Base-by-base conservation (phyloP, 2,888 invertebrate genomes). In the Eilema sororculum region DNA sequence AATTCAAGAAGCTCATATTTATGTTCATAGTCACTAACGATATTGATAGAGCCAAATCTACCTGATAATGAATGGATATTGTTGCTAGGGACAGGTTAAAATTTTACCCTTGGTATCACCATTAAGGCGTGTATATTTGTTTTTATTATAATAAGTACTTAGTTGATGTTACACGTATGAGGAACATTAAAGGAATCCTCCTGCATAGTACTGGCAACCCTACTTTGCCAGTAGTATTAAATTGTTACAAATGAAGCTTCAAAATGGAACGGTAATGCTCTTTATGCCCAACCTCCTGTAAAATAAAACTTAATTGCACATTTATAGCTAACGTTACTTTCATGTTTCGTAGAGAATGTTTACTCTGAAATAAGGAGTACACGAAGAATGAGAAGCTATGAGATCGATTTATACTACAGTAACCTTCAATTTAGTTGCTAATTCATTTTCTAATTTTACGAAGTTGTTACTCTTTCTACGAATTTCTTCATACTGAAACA, bases 241-340 rank as follows among this genome's bases (percentile, higher is more conserved):
- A 52, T 20, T 8, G 20, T 6, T 52, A 52, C 52, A 52, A 52
- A 52, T 52, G 52, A 52, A n/a, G 9, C 52, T 52, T 8, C 52
- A 52, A 52, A 52, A 20, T 52, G 52, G 52, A n/a, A n/a, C 28
- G 10, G 30, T 52, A n/a, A 52, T 52, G 52, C 52, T n/a, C 52
- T 52, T 52, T 52, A 52, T 52, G 52, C n/a, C n/a, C 52, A 52
- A 52, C 52, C 52, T n/a, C 20, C n/a, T 52, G 52, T 52, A 52
- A 52, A 52, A 52, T 52, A 52, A 52, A 52, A 52, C 52, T 52
- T 52, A 52, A 52, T 52, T 52, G 52, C 52, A n/a, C 52, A 52
- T 52, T n/a, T 52, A 52, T 52, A 52, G 52, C 52, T 52, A 52
- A 52, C 52, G 52, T 52, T n/a, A 52, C 52, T 52, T 52, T 52